A percentile compares a stretch with the other conserved stretches of the same genome.
phyloP scores from a whole-genome alignment of 1,140 invertebrate genomes.

The Cecropterus lyciades region DNA sequence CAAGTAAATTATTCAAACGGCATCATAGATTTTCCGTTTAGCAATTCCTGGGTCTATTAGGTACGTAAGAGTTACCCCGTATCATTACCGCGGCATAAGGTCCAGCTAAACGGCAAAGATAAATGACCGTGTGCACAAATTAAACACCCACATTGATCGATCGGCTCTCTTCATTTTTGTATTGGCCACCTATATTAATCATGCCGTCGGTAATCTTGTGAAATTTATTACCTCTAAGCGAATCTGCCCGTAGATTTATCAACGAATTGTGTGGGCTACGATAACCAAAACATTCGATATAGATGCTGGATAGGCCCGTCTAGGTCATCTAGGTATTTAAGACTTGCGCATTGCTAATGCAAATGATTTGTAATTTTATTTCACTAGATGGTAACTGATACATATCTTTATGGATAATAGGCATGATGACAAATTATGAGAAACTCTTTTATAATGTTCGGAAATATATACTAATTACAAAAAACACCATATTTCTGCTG shows the following conservation, averaged over 20 bases:
- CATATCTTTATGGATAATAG: too few species aligned
- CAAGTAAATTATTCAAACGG: constrained; percentile 28
- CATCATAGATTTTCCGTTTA: constrained; percentile 30
- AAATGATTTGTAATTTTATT: too few species aligned
- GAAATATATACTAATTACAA: too few species aligned
- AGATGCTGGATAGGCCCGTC: constrained; percentile 38
- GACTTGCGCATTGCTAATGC: too few species aligned
- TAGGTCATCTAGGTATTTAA: background rate
- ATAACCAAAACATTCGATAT: constrained; percentile 37
- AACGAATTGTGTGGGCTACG: constrained; percentile 75
- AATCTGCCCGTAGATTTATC: constrained; percentile 77
- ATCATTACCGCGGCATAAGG: constrained; percentile 59
- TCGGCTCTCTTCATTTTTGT: constrained; percentile 79
- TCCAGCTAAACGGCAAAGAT: constrained; percentile 67
- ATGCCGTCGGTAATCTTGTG: constrained; percentile 72
- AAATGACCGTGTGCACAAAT: constrained; percentile 69
- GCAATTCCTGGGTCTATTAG: constrained; percentile 23
- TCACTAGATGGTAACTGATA: too few species aligned
- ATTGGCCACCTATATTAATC: constrained; percentile 71
- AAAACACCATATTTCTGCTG: too few species aligned
- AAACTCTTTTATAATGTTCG: too few species aligned
- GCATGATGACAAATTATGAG: too few species aligned
- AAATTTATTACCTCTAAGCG: constrained; percentile 82
- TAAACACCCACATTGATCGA: constrained; percentile 81
- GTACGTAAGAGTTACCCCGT: constrained; percentile 43